These are phyloP conservation scores for Molanna angustata DNA, from an alignment of 2,888 invertebrate genomes.

Conservation along the genomic window DNA sequence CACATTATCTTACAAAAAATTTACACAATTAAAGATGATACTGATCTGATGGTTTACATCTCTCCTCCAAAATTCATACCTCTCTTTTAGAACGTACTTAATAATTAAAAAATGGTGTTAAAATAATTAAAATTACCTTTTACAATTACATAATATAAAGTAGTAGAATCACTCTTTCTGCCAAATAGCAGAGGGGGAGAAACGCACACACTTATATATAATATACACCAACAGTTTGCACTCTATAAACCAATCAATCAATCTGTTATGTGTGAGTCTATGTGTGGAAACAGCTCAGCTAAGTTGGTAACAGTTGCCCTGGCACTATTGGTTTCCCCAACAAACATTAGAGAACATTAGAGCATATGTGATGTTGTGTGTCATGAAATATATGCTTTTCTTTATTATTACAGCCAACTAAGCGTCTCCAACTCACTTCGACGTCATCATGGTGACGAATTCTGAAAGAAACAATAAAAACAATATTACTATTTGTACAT, in stretches of 20 bases:
- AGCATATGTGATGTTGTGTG: constrained; percentile 58
- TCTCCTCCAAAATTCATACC: constrained; percentile 29
- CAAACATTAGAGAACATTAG: constrained; percentile 60
- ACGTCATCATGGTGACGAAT: constrained; percentile 99
- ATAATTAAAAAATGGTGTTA: constrained; percentile 38
- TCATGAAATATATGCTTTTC: constrained; percentile 54
- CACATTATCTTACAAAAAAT: constrained; percentile 33
- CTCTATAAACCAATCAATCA: constrained; percentile 29
- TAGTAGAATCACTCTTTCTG: constrained; percentile 32
- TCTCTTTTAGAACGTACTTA: constrained; percentile 33
- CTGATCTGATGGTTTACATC: constrained; percentile 20
- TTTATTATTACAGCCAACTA: constrained; percentile 59
- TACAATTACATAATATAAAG: constrained; percentile 32
- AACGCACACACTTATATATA: constrained; percentile 31
- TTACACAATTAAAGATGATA: constrained; percentile 28
- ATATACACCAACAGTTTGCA: constrained; percentile 33
- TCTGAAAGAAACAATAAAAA: constrained; percentile 61
- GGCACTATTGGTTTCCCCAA: constrained; percentile 30
- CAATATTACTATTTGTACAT: no score
- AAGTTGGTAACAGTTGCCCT: constrained; percentile 28
- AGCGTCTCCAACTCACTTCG: constrained; percentile 85
- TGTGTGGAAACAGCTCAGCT: constrained; percentile 27
- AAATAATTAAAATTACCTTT: constrained; percentile 36
- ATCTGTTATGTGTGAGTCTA: constrained; percentile 29
- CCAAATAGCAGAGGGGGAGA: constrained; percentile 28